phyloP scores from a whole-genome alignment of 2,888 invertebrate genomes.

The Erannis defoliaria region DNA sequence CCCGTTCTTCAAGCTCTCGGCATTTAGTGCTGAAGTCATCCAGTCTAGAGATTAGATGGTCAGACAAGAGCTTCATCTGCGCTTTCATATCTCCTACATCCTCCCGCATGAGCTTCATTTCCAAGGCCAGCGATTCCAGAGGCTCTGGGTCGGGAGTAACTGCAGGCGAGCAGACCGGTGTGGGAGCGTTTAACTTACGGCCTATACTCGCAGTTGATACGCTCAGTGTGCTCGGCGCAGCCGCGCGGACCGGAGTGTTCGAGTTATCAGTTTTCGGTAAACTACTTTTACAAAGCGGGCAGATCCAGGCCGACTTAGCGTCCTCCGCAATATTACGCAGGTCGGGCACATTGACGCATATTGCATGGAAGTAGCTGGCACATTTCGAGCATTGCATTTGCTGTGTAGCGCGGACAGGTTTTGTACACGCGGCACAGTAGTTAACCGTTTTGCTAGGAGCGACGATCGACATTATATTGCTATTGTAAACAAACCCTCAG shows the following conservation, averaged over 20 bases:
- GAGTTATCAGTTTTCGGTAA: too few relatives aligned
- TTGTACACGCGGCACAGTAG: not conserved
- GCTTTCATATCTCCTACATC: not conserved
- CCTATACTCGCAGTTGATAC: not conserved
- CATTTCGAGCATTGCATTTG: slow-evolving; percentile 3
- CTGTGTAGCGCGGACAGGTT: not conserved
- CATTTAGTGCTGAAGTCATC: not conserved
- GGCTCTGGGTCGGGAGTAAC: not conserved
- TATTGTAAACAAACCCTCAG: not conserved
- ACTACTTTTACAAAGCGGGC: too few relatives aligned
- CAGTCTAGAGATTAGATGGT: not conserved
- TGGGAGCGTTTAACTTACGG: not conserved
- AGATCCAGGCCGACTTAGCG: not conserved
- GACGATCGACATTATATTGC: not conserved
- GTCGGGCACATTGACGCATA: slow-evolving; percentile 1
- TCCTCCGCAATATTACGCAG: not conserved
- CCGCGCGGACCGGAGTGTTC: too few relatives aligned
- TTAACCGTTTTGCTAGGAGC: not conserved
- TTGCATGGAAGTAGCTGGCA: too few relatives aligned
- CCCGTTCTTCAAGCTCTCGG: not conserved
- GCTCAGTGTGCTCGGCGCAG: not conserved
- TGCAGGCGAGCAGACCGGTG: not conserved
- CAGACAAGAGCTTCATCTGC: not conserved
- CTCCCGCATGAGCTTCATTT: not conserved
- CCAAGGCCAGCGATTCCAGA: not conserved